These are phyloP conservation scores for Steinernema scapterisci DNA, from an alignment of 2,888 invertebrate species.

Conservation along the genomic window DNA sequence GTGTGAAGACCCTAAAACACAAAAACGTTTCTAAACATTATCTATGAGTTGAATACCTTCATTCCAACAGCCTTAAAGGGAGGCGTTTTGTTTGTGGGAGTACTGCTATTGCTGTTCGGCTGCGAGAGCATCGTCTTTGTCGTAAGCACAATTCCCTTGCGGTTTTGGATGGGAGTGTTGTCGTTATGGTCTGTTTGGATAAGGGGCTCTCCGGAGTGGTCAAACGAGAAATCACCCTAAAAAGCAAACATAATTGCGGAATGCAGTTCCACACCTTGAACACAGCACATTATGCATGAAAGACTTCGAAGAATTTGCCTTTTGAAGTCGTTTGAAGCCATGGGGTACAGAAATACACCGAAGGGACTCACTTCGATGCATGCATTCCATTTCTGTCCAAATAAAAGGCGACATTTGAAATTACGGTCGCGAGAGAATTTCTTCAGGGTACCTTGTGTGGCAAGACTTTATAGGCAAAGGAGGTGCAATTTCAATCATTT, in stretches of 20 bases:
- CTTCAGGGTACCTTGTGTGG: too few species aligned
- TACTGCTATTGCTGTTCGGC: slow-evolving; percentile 42
- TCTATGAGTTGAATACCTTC: slow-evolving; percentile 41
- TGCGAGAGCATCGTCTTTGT: slow-evolving; percentile 21
- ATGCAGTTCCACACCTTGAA: too few species aligned
- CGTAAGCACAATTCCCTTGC: slow-evolving; percentile 22
- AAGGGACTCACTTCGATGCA: too few species aligned
- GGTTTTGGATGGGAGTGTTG: slow-evolving; percentile 51
- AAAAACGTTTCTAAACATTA: neutral
- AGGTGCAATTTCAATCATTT: too few species aligned
- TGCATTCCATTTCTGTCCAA: too few species aligned
- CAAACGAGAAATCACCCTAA: slow-evolving; percentile 60
- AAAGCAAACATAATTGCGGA: slow-evolving; percentile 29
- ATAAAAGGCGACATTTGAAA: too few species aligned
- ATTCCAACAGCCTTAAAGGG: slow-evolving; percentile 49
- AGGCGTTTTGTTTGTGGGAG: slow-evolving; percentile 48
- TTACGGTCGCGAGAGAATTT: too few species aligned
- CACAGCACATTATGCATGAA: too few species aligned
- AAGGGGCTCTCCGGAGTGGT: slow-evolving; percentile 42
- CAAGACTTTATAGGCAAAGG: too few species aligned
- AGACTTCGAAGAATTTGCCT: too few species aligned
- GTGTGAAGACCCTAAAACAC: slow-evolving; percentile 48
- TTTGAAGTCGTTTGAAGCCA: too few species aligned
- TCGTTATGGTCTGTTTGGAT: slow-evolving; percentile 44
- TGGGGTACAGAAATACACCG: too few species aligned